phyloP scores from a whole-genome alignment of 2,888 invertebrate species.

The Villa cingulata region DNA sequence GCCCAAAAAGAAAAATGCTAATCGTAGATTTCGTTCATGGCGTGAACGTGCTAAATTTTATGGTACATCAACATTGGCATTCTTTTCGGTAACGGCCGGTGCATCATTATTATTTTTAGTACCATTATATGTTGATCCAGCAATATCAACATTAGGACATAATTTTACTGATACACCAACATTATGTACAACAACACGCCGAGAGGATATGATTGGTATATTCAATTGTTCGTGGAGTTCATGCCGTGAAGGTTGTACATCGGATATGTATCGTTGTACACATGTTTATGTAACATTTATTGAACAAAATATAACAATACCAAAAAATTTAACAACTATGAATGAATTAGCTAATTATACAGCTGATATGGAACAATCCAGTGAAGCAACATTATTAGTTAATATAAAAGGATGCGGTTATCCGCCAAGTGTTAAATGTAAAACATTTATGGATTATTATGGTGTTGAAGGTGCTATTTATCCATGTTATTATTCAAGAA shows the following conservation, averaged over 20 bases:
- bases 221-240: conserved; percentile 87
- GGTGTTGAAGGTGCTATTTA: conserved; percentile 61
- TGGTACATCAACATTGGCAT: conserved; percentile 53
- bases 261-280: conserved; percentile 55
- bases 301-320: conserved; percentile 35
- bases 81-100: conserved; percentile 56
- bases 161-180: conserved; percentile 77
- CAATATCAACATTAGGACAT: conserved; percentile 74
- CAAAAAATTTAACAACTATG: conserved; percentile 32
- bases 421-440: conserved; percentile 75
- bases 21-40: conserved; percentile 42
- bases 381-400: conserved; percentile 52
- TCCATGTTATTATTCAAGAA: conserved; percentile 77
- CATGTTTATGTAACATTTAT: conserved; percentile 48
- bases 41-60: conserved; percentile 58
- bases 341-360: conserved; percentile 26
- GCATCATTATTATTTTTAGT: conserved; percentile 59
- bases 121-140: conserved; percentile 69
- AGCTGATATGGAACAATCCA: conserved; percentile 32
- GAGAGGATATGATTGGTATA: conserved; percentile 69
- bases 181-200: conserved; percentile 67
- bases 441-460: conserved; percentile 58
- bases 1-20: conserved; percentile 40
- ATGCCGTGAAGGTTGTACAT: conserved; percentile 80
- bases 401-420: conserved; percentile 87